phyloP scores from a whole-genome alignment of 2,888 invertebrate species.

The Amiota minor region DNA sequence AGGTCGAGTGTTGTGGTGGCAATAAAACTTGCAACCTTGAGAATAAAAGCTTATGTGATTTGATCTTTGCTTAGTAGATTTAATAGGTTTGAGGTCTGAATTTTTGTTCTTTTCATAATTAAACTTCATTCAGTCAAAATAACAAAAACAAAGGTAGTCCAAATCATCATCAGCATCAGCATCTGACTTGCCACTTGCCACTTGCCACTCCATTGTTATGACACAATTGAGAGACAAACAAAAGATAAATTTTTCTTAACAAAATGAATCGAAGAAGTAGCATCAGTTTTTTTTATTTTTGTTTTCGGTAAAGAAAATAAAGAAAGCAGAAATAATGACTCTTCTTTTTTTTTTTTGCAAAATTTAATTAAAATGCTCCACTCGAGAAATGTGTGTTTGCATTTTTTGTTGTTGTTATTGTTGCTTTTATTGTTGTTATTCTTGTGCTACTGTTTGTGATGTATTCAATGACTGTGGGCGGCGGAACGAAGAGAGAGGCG shows the following conservation, averaged over 20 bases:
- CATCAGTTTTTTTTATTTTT: not conserved
- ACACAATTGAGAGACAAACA: too few species aligned
- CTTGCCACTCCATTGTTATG: not conserved
- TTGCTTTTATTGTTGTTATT: not conserved
- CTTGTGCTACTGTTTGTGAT: not conserved
- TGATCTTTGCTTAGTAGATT: too few species aligned
- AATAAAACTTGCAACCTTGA: too few species aligned
- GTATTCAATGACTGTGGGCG: not conserved
- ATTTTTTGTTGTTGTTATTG: not conserved
- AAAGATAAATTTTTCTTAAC: too few species aligned
- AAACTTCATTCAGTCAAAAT: not conserved
- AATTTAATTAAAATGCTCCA: slow-evolving; percentile 26
- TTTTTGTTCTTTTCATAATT: not conserved
- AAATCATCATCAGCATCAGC: slow-evolving; percentile 8
- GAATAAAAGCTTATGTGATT: too few species aligned
- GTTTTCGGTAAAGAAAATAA: not conserved
- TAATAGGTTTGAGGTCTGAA: too few species aligned
- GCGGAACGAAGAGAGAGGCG: not conserved
- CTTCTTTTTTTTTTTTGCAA: not conserved
- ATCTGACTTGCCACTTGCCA: not conserved
- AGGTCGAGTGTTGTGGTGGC: too few species aligned
- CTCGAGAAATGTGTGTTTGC: not conserved
- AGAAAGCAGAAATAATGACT: not conserved
- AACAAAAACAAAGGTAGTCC: not conserved
- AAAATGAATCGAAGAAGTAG: not conserved